Base-by-base conservation (phyloP, 2,888 invertebrate species). In the Melanotus villosus region DNA sequence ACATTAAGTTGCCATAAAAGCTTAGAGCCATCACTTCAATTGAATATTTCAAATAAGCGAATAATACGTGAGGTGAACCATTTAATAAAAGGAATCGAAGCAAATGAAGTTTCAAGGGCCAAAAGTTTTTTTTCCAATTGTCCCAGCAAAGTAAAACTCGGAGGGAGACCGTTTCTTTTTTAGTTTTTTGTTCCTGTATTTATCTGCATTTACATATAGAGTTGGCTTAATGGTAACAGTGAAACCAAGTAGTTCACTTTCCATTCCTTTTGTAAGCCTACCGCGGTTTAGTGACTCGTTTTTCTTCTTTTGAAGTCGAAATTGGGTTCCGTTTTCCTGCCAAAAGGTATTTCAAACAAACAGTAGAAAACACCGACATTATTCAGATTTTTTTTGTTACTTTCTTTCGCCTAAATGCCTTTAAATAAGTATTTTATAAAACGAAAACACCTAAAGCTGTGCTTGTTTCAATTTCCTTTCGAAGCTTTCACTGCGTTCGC, bases 221-320 rank as follows among this genome's bases (percentile, higher is more conserved):
- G 34, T 41, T 43, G 23, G 30, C 54, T 64, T 70, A 65, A 68
- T 64, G 56, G 62, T 18, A 70, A 70, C 65, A 43, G 65, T 62
- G 65, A 70, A 65, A 70, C 65, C 60, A 67, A 73, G 64, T 65
- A 64, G 69, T 64, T 65, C 62, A 71, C 66, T 71, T 66, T 68
- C 73, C 56, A 68, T 69, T 73, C 65, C 71, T 67, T 72, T 71
- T 71, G 67, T 66, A 60, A 68, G 58, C 65, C 64, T 66, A 66
- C 66, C 60, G 64, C 70, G 68, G 70, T 72, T 60, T 70, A 73
- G 70, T 64, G 68, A 70, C 64, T 58, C 68, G 68, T 72, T 73
- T 73, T 68, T 60, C 60, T 68, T 56, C 72, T 70, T 73, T 63
- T 63, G 52, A 63, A 63, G 26, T 63, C 58, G 59, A 43, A 66